A percentile compares a stretch with the other conserved stretches of the same genome.
phyloP scores from a whole-genome alignment of 2,888 invertebrate species.

The Ochropleura plecta region DNA sequence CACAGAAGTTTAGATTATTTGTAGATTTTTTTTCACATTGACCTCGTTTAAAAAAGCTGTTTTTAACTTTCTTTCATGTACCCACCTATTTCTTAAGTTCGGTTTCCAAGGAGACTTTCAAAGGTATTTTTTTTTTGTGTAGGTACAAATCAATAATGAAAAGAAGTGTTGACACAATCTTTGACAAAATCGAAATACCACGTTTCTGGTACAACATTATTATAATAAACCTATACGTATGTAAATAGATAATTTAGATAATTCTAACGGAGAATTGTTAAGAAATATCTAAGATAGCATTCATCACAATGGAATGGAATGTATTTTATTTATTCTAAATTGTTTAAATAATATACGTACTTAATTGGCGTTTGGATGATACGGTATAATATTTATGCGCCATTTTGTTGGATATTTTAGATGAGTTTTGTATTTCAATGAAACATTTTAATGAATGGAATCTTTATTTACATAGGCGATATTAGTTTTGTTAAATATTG shows the following conservation, averaged over 20 bases:
- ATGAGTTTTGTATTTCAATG: slow-evolving; percentile 22
- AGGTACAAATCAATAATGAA: background rate
- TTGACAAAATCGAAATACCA: slow-evolving; percentile 44
- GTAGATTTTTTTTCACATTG: background rate
- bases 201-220: slow-evolving; percentile 63
- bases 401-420: slow-evolving; percentile 17
- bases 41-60: background rate
- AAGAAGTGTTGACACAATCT: slow-evolving; percentile 28
- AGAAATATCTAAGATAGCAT: slow-evolving; percentile 45
- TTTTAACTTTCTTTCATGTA: background rate
- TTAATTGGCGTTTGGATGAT: slow-evolving; percentile 10
- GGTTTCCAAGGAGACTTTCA: too few relatives aligned
- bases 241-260: slow-evolving; percentile 65
- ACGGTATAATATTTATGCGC: slow-evolving; percentile 39
- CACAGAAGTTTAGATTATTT: slow-evolving; percentile 23
- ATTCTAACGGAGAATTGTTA: slow-evolving; percentile 64
- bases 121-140: too few relatives aligned
- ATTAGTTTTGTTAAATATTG: slow-evolving; percentile 5
- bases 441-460: slow-evolving; percentile 13
- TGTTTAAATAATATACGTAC: slow-evolving; percentile 18
- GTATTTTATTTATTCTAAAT: slow-evolving; percentile 54
- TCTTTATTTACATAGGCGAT: background rate
- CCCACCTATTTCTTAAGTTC: too few relatives aligned
- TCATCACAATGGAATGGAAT: slow-evolving; percentile 58
- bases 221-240: slow-evolving; percentile 70